phyloP scores from a whole-genome alignment of 1,140 invertebrate species.

The Leptopilina clavipes region DNA sequence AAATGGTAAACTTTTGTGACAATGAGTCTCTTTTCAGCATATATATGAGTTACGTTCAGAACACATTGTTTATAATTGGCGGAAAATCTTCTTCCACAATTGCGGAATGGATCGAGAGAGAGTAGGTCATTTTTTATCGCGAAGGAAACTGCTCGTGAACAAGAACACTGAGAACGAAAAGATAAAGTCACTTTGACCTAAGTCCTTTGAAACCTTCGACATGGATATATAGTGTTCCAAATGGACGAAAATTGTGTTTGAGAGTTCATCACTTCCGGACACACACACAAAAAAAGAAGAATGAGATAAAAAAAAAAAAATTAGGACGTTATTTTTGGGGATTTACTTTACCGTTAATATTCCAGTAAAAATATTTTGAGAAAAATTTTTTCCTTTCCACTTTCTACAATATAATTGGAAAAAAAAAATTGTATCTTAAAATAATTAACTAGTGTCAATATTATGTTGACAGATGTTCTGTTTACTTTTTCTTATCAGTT shows the following conservation, averaged over 20 bases:
- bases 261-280: constrained; percentile 32
- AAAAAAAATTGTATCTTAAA: too few relatives aligned
- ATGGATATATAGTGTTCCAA: background rate
- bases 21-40: background rate
- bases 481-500: too few relatives aligned
- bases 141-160: constrained; percentile 12
- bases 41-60: constrained; percentile 1
- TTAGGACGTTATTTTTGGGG: background rate
- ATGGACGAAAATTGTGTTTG: constrained; percentile 26
- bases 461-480: too few relatives aligned
- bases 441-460: too few relatives aligned
- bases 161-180: constrained; percentile 18
- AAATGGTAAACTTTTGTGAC: background rate
- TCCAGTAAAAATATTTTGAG: too few relatives aligned
- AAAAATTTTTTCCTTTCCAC: too few relatives aligned
- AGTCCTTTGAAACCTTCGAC: constrained; percentile 9
- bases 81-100: constrained; percentile 27
- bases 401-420: background rate
- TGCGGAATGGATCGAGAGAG: constrained; percentile 18
- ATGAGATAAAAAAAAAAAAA: background rate
- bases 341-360: too few relatives aligned
- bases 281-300: background rate
- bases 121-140: constrained; percentile 33
- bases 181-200: constrained; percentile 31
- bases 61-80: constrained; percentile 27